Evolutionary conservation across 2,888 invertebrate genomes (phyloP), one percentile per base, ranked within the genome.

Genomic region (Leptura quadrifasciata): DNA sequence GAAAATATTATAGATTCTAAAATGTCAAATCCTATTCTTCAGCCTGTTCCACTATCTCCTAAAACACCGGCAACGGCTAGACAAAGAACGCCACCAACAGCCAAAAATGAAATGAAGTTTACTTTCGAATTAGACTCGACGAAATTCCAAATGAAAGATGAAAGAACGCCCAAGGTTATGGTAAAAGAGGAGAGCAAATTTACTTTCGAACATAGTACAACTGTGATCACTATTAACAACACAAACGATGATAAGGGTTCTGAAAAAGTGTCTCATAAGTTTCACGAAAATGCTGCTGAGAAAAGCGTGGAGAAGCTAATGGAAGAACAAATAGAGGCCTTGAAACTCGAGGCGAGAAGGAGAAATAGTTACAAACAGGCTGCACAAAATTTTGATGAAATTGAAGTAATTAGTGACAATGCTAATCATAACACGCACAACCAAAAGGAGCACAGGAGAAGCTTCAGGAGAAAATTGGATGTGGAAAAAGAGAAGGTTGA

Each of bases 41-140:
- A 88, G 75, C 88, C 88, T 15, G 80, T 84, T 27, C 86, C 86
- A 5, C 76, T 85, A 54, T 85, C 84, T 21, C 89, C 87, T 12
- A 88, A 85, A 72, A 89, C 91, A 85, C 87, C 91, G 82, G 82
- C 87, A 77, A 83, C 90, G 72, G 86, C 87, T 80, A 81, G 85
- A 80, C 84, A 90, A 75, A 82, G 84, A 75, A 86, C 89, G 63
- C 87, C 89, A 57, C 84, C 89, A 0, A 90, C 88, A 4, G 91
- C 91, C 47, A 88, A 89, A 12, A 91, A 91, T 77, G 90, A 92
- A 55, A 91, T 91, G 0, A 92, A 92, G 86, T 93, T 94, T 82
- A 92, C 91, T 24, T 91, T 91, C 79, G 87, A 88, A 55, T 84
- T 88, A 10, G 73, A 73, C 10, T 35, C 24, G 21, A 39, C 69